Conservation (phyloP, 2,113 vertebrate species). For the Hemiscyllium ocellatum region DNA sequence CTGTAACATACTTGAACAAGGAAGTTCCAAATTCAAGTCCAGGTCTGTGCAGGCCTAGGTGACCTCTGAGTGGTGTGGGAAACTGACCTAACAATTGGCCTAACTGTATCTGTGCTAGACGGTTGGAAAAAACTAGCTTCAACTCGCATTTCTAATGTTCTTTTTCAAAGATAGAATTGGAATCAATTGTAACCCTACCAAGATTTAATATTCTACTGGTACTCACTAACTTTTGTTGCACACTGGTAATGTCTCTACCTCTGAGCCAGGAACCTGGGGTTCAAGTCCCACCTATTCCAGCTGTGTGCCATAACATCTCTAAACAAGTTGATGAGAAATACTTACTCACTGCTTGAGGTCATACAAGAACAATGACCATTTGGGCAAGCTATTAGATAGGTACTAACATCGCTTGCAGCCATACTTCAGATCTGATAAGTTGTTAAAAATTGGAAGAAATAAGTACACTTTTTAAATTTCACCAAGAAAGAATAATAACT, state of each 20-base stretch:
- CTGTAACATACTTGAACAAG: not conserved
- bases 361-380: not conserved
- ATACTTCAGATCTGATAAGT: not conserved
- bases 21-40: not conserved
- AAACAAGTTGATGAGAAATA: too few relatives aligned
- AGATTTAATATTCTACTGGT: not conserved
- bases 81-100: not conserved
- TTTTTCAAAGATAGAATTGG: not conserved
- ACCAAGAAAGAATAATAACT: not conserved
- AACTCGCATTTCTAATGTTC: not conserved
- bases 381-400: not conserved
- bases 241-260: too few relatives aligned
- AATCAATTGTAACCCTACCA: not conserved
- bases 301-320: too few relatives aligned
- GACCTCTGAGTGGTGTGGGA: not conserved
- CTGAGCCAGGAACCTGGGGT: too few relatives aligned
- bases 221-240: not conserved
- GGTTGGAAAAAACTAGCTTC: not conserved
- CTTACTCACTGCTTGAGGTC: not conserved
- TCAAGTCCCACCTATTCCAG: too few relatives aligned
- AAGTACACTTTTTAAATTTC: not conserved
- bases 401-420: not conserved
- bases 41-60: not conserved
- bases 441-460: not conserved
- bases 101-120: not conserved